Conservation (phyloP, 2,888 invertebrate species). For the Andricus quercusramuli region DNA sequence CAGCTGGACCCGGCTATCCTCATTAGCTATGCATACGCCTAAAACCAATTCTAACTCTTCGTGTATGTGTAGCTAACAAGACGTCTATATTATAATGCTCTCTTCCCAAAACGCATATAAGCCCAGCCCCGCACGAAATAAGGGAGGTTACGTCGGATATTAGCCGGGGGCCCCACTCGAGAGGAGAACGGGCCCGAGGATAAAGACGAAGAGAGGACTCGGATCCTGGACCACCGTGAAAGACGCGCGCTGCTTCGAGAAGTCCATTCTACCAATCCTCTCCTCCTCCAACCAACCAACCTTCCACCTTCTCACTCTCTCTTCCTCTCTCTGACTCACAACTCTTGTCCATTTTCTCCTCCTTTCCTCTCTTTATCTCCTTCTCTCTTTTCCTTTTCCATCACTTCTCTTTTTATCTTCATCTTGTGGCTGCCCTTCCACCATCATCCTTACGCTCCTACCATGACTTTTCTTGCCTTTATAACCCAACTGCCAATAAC, state of each 20-base stretch:
- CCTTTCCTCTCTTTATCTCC: conserved; percentile 62
- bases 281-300: conserved; percentile 64
- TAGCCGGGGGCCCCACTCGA: conserved; percentile 62
- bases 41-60: conserved; percentile 70
- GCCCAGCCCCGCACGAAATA: conserved; percentile 59
- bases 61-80: conserved; percentile 71
- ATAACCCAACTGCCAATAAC: conserved; percentile 72
- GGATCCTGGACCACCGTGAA: conserved; percentile 61
- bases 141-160: conserved; percentile 43
- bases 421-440: conserved; percentile 48
- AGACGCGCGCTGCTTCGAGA: conserved; percentile 73
- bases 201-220: conserved; percentile 63
- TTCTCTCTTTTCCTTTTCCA: conserved; percentile 55
- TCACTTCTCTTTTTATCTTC: conserved; percentile 24
- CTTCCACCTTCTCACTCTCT: conserved; percentile 52
- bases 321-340: conserved; percentile 50
- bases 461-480: conserved; percentile 63
- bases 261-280: conserved; percentile 70
- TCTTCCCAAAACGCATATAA: conserved; percentile 60
- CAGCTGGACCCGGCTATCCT: conserved; percentile 58
- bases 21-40: conserved; percentile 75
- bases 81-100: conserved; percentile 76
- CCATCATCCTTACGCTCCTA: conserved; percentile 45
- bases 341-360: conserved; percentile 56
- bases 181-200: conserved; percentile 46